Percentiles rank a stretch among this genome's conserved stretches.
Conservation (phyloP, 2,113 vertebrate species). For the Pelvicachromis taeniatus region DNA sequence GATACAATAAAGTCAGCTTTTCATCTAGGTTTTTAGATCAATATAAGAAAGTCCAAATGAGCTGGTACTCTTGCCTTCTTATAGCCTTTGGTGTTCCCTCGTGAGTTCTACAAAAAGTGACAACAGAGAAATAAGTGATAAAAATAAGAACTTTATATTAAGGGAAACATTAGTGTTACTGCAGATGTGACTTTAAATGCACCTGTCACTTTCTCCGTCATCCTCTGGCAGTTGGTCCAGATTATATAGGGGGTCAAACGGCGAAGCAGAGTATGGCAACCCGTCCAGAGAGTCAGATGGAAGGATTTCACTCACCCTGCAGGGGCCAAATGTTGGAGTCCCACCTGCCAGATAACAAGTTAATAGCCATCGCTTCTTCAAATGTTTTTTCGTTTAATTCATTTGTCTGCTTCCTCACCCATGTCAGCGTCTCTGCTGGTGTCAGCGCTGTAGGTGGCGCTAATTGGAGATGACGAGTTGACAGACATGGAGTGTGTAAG, state of each 20-base stretch:
- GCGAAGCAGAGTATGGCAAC: conserved; percentile 71
- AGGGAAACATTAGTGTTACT: background rate
- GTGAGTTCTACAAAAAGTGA: conserved; percentile 32
- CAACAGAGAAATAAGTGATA: background rate
- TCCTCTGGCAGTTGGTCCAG: conserved; percentile 91
- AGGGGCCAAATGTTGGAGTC: conserved; percentile 54
- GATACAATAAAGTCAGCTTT: background rate
- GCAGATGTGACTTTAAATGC: background rate
- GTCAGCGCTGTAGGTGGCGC: conserved; percentile 72
- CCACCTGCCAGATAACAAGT: background rate
- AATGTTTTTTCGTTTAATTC: background rate
- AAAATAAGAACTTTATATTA: background rate
- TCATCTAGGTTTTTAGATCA: background rate
- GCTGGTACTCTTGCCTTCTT: conserved; percentile 39
- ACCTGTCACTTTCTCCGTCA: conserved; percentile 89
- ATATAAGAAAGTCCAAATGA: background rate
- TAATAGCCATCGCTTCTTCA: background rate
- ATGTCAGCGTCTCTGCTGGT: conserved; percentile 66
- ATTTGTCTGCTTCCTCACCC: conserved; percentile 34
- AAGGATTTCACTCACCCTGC: conserved; percentile 77
- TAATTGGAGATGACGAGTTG: conserved; percentile 68
- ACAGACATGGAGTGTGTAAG: conserved; percentile 62
- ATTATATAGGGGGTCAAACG: conserved; percentile 79
- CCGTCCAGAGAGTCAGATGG: conserved; percentile 77
- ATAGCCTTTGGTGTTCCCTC: conserved; percentile 68